These are phyloP conservation scores for Drosophila micromelanica DNA, from an alignment of 1,140 invertebrate genomes.

Conservation along the genomic window DNA sequence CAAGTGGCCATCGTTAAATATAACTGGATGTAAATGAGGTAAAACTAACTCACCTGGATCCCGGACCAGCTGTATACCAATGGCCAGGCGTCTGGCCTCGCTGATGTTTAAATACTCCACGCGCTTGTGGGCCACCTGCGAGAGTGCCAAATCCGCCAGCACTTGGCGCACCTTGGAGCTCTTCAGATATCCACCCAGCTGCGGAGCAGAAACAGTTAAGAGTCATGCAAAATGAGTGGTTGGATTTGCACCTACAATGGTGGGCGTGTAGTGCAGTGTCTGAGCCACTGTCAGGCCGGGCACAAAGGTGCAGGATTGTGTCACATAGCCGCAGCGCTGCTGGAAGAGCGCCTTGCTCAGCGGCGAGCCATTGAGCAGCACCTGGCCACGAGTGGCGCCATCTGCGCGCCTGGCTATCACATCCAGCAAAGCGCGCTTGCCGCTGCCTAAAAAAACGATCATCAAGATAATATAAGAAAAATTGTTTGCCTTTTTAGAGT, in stretches of 20 bases:
- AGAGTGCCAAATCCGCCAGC: slow-evolving; percentile 94
- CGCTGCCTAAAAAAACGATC: slow-evolving; percentile 87
- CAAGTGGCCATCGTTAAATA: neutral
- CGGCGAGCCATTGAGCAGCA: slow-evolving; percentile 93
- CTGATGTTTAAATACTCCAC: slow-evolving; percentile 92
- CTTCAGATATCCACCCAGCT: slow-evolving; percentile 90
- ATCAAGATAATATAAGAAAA: no score
- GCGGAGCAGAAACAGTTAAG: slow-evolving; percentile 41
- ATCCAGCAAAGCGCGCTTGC: slow-evolving; percentile 94
- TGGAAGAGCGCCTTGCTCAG: slow-evolving; percentile 92
- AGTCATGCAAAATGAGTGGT: neutral
- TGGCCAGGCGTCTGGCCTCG: slow-evolving; percentile 93
- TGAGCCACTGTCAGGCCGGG: slow-evolving; percentile 94
- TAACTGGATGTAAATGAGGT: slow-evolving; percentile 63
- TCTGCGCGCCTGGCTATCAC: slow-evolving; percentile 92
- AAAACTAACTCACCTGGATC: slow-evolving; percentile 88
- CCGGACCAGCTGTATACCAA: slow-evolving; percentile 94
- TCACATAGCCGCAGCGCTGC: slow-evolving; percentile 93
- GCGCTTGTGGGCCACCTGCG: slow-evolving; percentile 92
- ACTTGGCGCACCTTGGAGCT: slow-evolving; percentile 92
- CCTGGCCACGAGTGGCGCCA: slow-evolving; percentile 91
- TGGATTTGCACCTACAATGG: slow-evolving; percentile 86
- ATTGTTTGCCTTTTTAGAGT: neutral
- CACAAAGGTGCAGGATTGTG: slow-evolving; percentile 92
- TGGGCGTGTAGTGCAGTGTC: slow-evolving; percentile 92